These are phyloP conservation scores for Helicoverpa assulta DNA, from an alignment of 2,888 invertebrate genomes.

Conservation along the genomic window DNA sequence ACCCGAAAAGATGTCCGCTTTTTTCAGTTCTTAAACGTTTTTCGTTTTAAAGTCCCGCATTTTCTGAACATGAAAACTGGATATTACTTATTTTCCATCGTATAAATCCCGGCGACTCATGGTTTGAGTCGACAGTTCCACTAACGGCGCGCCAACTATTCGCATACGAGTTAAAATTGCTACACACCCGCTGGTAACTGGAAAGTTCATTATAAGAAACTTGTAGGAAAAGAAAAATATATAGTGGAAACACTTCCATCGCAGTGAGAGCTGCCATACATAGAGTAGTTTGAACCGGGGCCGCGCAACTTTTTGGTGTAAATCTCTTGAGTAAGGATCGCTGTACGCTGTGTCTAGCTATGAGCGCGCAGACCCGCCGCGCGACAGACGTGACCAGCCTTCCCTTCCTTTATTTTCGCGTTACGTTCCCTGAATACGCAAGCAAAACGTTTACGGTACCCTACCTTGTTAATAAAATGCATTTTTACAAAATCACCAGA, in stretches of 20 bases:
- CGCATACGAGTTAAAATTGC: conserved; percentile 52
- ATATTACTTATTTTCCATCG: conserved; percentile 20
- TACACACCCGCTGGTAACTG: conserved; percentile 40
- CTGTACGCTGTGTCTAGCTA: conserved; percentile 48
- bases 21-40: conserved; percentile 33
- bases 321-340: conserved; percentile 65
- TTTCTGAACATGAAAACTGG: conserved; percentile 30
- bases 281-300: conserved; percentile 55
- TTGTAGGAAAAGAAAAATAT: conserved; percentile 64
- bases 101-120: conserved; percentile 35
- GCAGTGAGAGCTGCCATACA: conserved; percentile 52
- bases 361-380: conserved; percentile 48
- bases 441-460: conserved; percentile 52
- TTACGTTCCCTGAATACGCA: conserved; percentile 55
- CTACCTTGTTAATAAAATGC: conserved; percentile 56
- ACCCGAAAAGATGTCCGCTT: conserved; percentile 22
- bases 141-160: conserved; percentile 50
- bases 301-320: conserved; percentile 67
- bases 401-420: conserved; percentile 50
- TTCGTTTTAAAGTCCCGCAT: conserved; percentile 24
- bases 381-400: conserved; percentile 62
- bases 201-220: conserved; percentile 71
- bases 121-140: conserved; percentile 40
- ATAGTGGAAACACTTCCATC: conserved; percentile 54
- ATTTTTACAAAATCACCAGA: conserved; percentile 49